These are phyloP conservation scores for Ammospiza caudacuta DNA, from an alignment of 2,113 vertebrate species.

Conservation along the genomic window DNA sequence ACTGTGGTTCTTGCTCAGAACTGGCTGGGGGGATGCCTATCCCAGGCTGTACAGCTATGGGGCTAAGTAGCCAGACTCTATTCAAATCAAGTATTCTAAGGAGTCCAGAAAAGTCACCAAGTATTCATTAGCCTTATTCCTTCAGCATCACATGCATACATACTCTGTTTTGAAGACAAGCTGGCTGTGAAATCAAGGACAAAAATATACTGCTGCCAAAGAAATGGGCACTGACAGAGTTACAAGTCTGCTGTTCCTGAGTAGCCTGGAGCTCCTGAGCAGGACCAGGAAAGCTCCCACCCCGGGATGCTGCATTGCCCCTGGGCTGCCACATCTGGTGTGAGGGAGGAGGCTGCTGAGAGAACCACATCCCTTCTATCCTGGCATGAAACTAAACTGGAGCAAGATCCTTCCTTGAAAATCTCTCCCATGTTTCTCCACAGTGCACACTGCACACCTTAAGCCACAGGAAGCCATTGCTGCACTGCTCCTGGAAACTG, in stretches of 20 bases:
- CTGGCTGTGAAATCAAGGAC: not conserved
- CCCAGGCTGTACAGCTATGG: not conserved
- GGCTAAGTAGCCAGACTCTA: not conserved
- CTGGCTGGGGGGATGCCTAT: not conserved
- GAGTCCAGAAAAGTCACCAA: not conserved
- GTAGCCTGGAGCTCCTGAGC: not conserved
- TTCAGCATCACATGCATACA: not conserved
- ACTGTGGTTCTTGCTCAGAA: not conserved
- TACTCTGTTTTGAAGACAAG: not conserved
- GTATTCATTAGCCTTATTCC: not conserved
- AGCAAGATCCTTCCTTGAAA: not conserved
- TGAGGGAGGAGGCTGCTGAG: not conserved
- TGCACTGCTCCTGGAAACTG: not conserved
- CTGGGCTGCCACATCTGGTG: accelerated
- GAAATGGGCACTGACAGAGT: not conserved
- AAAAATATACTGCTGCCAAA: not conserved
- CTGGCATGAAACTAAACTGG: not conserved
- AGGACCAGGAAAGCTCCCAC: not conserved
- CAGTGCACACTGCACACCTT: not conserved
- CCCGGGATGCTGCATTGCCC: accelerated
- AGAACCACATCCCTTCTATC: not conserved
- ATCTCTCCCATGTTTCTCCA: not conserved
- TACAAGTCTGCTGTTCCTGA: not conserved
- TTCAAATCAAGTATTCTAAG: not conserved
- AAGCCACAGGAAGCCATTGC: not conserved